Base-by-base conservation (phyloP, 2,888 invertebrate species). In the Clivina fossor region DNA sequence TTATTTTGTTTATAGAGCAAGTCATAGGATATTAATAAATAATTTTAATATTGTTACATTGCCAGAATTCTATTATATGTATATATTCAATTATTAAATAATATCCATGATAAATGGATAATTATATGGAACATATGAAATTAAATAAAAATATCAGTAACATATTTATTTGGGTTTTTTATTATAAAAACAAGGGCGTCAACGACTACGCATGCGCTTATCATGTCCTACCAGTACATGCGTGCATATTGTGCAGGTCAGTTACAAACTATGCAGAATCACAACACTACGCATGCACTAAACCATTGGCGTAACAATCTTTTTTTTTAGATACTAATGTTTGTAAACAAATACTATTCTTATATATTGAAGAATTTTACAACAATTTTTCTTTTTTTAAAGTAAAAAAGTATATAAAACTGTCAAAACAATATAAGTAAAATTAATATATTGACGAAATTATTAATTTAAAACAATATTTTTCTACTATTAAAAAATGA, bases 241-340 rank as follows among this genome's bases (percentile, higher is more conserved):
- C 19, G 26, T 18, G 44, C 37, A 53, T 11, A 44, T 53, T 53
- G 53, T 24, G 37, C 35, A 53, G 53, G 53, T 53, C 53, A 53
- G 53, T 44, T 15, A 13, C 26, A 9, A 8, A 32, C 37, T 43
- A 32, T 44, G 53, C 53, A 37, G 35, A 53, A 24, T 37, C 19
- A 40, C 26, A 28, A 38, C 40, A 40, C 9, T 40, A 53, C 53
- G 53, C 53, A 53, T 53, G 53, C 44, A 53, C 53, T 28, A 13
- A n/a, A n/a, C 2, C 53, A 53, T 53, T n/a, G 19, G 13, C 44
- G 44, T 26, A 26, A 26, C 26, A 7, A 5, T 30, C n/a, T 30
- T n/a, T n/a, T n/a, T n/a, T n/a, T n/a, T n/a, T n/a, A n/a, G n/a
- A n/a, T n/a, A n/a, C n/a, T n/a, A n/a, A n/a, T n/a, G n/a, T n/a